Base-by-base conservation (phyloP, 2,113 vertebrate genomes). In the Labeo catla region DNA sequence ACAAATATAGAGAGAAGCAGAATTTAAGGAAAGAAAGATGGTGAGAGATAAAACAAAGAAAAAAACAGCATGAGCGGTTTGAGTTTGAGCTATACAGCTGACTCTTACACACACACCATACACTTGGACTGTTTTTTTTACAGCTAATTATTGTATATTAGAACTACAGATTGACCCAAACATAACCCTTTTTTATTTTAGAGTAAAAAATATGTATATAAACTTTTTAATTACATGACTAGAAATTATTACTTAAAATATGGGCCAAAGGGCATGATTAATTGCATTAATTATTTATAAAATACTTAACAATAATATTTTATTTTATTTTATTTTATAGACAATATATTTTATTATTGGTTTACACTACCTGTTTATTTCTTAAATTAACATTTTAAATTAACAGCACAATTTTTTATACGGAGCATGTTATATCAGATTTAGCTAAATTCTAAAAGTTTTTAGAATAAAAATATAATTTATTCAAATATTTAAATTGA, bases 21-120 rank as follows among this genome's bases (percentile, higher is more conserved):
- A 61, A 77, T 59, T 76, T 57, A 23, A 47, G 23, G 61, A 52
- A 28, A 68, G 76, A 36, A 57, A 85, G 47, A 85, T 52, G 7
- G 34, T 49, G 84, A 39, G 23, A 50, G 28, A 34, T 8, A 34
- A 49, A 23, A 77, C 3, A 50, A 15, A 43, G 39, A 61, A 12
- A 28, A 7, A 68, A 19, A 21, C 21, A 23, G 72, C 11, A 3
- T 47, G 15, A 72, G 39, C 39, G 16, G 36, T 72, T 45, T 77
- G n/a, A 77, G 12, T 23, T 34, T 39, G 54, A 82, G 43, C 45
- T 54, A 61, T 47, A 63, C 50, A 63, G 10, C 39, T 4, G 5
- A 72, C 36, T 72, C 36, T 4, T 28, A 28, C 28, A 49, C 13
- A 47, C 76, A 36, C 63, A 4, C 6, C 15, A 19, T 19, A 70